A percentile compares a stretch with the other conserved stretches of the same genome.
These are phyloP conservation scores for Matsumurasca onukii DNA, from an alignment of 1,140 invertebrate genomes.

Conservation along the genomic window DNA sequence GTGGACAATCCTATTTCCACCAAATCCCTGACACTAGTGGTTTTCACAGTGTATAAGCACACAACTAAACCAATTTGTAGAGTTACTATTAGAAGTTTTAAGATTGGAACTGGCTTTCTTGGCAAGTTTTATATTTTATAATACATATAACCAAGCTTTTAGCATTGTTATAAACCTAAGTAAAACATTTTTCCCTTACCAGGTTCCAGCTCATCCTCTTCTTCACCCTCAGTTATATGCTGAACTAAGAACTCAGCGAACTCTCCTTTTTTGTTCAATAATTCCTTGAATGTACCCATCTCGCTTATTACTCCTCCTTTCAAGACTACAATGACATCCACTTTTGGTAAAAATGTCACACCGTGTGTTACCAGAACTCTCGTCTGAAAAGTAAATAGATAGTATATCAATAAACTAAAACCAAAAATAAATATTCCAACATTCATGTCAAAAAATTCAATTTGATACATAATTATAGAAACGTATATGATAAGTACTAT, in stretches of 20 bases:
- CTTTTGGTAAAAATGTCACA: conserved; percentile 82
- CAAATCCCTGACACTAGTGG: too few relatives aligned
- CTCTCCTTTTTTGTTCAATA: conserved; percentile 74
- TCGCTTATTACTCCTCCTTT: conserved; percentile 82
- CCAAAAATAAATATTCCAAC: neutral
- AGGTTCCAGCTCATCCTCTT: conserved; percentile 43
- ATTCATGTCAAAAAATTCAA: neutral
- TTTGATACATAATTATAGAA: neutral
- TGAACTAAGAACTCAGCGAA: conserved; percentile 80
- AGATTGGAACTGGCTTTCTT: too few relatives aligned
- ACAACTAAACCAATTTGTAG: too few relatives aligned
- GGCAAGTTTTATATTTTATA: too few relatives aligned
- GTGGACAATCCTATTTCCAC: too few relatives aligned
- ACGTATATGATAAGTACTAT: too few relatives aligned
- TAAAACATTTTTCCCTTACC: too few relatives aligned
- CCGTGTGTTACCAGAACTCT: conserved; percentile 86
- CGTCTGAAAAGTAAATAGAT: conserved; percentile 52
- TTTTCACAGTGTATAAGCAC: too few relatives aligned
- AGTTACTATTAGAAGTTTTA: too few relatives aligned
- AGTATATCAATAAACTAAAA: neutral
- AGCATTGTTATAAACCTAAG: too few relatives aligned
- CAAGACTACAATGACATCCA: conserved; percentile 84
- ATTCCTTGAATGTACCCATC: conserved; percentile 76
- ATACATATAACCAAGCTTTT: too few relatives aligned
- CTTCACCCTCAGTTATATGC: conserved; percentile 65